A percentile compares a stretch with the other conserved stretches of the same genome.
Evolutionary conservation across 2,888 invertebrate species (phyloP).

Genomic region (Caenorhabditis wallacei): DNA sequence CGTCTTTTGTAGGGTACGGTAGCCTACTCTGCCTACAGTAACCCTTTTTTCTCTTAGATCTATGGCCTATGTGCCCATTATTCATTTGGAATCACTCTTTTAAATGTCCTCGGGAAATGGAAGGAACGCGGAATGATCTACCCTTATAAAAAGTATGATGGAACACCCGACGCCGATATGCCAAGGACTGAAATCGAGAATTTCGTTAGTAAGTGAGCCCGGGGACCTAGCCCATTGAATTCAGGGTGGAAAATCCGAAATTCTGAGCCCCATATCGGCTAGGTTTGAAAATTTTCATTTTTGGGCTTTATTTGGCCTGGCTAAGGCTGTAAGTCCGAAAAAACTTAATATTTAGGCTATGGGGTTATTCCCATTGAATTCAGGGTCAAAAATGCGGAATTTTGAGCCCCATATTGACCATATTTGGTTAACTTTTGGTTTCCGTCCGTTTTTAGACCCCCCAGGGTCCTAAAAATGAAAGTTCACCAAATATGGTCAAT

Average conservation of each 20-base stretch:
- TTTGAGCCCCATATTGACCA: neutral
- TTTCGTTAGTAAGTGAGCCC: neutral
- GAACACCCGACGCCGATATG: slow-evolving; percentile 7
- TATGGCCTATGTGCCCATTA: slow-evolving; percentile 48
- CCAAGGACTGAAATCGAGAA: neutral
- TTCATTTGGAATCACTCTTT: slow-evolving; percentile 23
- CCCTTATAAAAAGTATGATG: slow-evolving; percentile 51
- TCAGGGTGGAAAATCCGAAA: too few relatives aligned
- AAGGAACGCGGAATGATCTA: slow-evolving; percentile 48
- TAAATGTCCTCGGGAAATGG: slow-evolving; percentile 50
- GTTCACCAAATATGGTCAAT: neutral
- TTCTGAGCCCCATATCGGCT: too few relatives aligned
- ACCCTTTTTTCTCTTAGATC: slow-evolving; percentile 7
- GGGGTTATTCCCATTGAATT: too few relatives aligned
- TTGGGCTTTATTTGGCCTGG: too few relatives aligned
- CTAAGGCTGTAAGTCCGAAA: too few relatives aligned
- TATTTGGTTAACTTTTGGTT: too few relatives aligned
- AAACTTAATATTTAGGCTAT: too few relatives aligned
- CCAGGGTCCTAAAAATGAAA: too few relatives aligned
- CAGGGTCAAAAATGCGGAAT: neutral
- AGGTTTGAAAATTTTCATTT: too few relatives aligned
- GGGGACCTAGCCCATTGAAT: too few relatives aligned
- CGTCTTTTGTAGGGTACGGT: slow-evolving; percentile 45
- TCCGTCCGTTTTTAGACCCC: too few relatives aligned
- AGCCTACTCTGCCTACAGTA: too few relatives aligned